A percentile compares a stretch with the other conserved stretches of the same genome.
Conservation (phyloP, 23 tunicate genomes). For the Diplosoma virens region DNA sequence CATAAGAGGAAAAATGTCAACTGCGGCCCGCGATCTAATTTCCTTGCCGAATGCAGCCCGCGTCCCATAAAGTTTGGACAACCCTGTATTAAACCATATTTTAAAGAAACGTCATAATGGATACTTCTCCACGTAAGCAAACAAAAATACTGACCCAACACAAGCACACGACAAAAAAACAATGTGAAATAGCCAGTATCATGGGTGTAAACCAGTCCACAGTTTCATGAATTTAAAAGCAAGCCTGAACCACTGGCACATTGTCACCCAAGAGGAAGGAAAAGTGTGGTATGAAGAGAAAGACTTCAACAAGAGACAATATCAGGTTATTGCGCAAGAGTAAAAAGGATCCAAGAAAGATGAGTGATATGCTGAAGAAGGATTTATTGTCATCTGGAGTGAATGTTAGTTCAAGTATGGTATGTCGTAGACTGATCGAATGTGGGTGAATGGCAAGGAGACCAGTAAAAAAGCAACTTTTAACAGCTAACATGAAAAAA, state of each 20-base stretch:
- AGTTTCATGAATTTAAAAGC: neutral
- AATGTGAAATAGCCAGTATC: neutral
- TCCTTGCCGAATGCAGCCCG: too few species aligned
- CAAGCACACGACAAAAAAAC: neutral
- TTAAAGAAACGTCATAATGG: too few species aligned
- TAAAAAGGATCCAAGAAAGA: neutral
- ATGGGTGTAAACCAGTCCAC: neutral
- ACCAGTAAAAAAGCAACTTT: slow-evolving; percentile 1
- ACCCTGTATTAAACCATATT: too few species aligned
- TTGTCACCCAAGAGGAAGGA: neutral
- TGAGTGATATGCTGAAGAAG: neutral
- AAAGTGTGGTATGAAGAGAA: slow-evolving; percentile 2
- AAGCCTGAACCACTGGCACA: neutral
- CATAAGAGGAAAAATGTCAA: too few species aligned
- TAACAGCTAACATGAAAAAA: slow-evolving; percentile 7
- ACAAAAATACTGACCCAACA: neutral
- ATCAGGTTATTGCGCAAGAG: neutral
- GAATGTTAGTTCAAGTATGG: neutral
- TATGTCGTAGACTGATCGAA: slow-evolving; percentile 1
- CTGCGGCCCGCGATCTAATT: too few species aligned
- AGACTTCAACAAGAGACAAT: slow-evolving; percentile 4
- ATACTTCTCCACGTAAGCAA: neutral
- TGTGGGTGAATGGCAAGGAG: slow-evolving; percentile 1
- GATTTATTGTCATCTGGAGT: neutral
- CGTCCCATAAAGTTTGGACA: too few species aligned